phyloP scores from a whole-genome alignment of 2,888 invertebrate genomes.

The Megalurothrips usitatus region DNA sequence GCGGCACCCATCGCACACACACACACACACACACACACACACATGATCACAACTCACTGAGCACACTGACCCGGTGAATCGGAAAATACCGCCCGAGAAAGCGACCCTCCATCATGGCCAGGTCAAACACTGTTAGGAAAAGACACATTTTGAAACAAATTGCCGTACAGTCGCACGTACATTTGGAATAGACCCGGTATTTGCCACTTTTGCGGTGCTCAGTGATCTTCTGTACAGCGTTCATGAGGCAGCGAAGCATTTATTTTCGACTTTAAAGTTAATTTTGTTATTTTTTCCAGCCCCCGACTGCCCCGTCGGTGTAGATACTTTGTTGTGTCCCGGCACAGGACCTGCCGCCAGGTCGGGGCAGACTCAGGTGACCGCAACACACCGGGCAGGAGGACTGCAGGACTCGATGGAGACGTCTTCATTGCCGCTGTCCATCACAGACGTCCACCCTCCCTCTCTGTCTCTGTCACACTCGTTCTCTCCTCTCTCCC shows the following conservation, averaged over 20 bases:
- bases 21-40: too few species aligned
- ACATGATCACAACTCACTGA: too few species aligned
- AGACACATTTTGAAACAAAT: too few species aligned
- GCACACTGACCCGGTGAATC: not conserved
- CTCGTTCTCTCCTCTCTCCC: not conserved
- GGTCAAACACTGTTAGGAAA: not conserved
- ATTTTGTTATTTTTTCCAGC: too few species aligned
- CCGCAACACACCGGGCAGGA: not conserved
- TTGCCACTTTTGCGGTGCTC: too few species aligned
- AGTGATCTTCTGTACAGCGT: too few species aligned
- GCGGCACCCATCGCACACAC: not conserved
- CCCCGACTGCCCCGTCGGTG: too few species aligned
- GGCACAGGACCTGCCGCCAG: not conserved
- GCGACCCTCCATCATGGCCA: not conserved
- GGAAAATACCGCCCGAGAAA: not conserved
- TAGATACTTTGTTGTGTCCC: too few species aligned
- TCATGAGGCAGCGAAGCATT: too few species aligned
- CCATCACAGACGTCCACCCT: not conserved
- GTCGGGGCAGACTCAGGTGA: not conserved
- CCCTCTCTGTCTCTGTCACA: not conserved
- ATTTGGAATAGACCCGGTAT: too few species aligned
- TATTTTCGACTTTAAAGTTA: too few species aligned
- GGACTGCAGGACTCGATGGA: not conserved
- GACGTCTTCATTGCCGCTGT: slow-evolving; percentile 1
- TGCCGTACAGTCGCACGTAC: too few species aligned